phyloP scores from a whole-genome alignment of 1,140 invertebrate genomes.

The Drosophila kepulauana region DNA sequence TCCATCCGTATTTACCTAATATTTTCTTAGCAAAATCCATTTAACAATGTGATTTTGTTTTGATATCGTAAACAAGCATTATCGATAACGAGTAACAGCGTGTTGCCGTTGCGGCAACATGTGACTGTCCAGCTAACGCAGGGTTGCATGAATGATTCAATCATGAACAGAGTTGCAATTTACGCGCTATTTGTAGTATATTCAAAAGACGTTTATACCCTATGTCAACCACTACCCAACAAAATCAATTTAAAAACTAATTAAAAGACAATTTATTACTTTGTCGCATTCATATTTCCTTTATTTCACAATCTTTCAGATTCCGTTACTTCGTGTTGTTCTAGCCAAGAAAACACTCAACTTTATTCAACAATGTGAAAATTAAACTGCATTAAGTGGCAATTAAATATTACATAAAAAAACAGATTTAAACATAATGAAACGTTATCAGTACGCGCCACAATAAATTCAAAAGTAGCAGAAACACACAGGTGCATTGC shows the following conservation, averaged over 20 bases:
- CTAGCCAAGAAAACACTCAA: constrained; percentile 42
- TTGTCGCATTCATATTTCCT: constrained; percentile 68
- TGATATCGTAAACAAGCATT: constrained; percentile 11
- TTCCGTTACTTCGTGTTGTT: constrained; percentile 21
- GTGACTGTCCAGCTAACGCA: background rate
- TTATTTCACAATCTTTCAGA: constrained; percentile 66
- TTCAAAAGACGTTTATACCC: background rate
- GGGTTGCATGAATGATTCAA: background rate
- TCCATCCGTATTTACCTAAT: constrained; percentile 89
- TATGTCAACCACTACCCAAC: too few relatives aligned
- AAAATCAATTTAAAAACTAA: background rate
- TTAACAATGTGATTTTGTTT: constrained; percentile 3
- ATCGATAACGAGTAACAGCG: constrained; percentile 15
- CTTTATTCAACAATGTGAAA: constrained; percentile 47
- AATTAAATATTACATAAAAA: constrained; percentile 39
- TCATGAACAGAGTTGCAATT: constrained; percentile 8
- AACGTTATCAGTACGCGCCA: constrained; percentile 70
- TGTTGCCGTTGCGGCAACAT: background rate
- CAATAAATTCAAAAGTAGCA: constrained; percentile 61
- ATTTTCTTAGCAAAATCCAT: constrained; percentile 88
- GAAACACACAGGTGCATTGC: constrained; percentile 27
- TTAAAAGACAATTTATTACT: constrained; percentile 22
- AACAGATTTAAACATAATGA: constrained; percentile 55
- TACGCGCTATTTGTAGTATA: background rate
- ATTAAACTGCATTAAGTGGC: constrained; percentile 65